A percentile compares a stretch with the other conserved stretches of the same genome.
Evolutionary conservation across 2,888 invertebrate genomes (phyloP).

Genomic region (Ophioninae sp.): DNA sequence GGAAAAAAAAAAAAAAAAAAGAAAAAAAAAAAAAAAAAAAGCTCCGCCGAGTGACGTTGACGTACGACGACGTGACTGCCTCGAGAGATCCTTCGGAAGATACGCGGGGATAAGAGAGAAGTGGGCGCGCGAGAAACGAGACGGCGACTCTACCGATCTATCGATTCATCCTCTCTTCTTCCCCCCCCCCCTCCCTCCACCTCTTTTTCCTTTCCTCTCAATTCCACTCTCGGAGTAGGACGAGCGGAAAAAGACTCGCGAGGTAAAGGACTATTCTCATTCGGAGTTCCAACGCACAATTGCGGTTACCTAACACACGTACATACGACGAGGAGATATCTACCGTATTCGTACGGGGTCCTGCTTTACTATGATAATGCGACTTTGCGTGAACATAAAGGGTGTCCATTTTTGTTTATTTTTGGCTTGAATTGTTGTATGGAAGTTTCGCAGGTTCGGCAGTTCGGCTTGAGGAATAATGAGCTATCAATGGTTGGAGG

Average conservation of each 20-base stretch:
- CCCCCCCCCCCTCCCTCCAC: too few species aligned
- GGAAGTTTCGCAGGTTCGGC: too few species aligned
- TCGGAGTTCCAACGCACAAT: slow-evolving; percentile 20
- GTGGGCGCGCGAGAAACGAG: slow-evolving; percentile 55
- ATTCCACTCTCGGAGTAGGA: slow-evolving; percentile 1
- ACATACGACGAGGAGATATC: slow-evolving; percentile 27
- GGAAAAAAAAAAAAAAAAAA: too few species aligned
- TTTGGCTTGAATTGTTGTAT: too few species aligned
- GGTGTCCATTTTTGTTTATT: slow-evolving; percentile 2
- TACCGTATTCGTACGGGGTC: slow-evolving; percentile 47
- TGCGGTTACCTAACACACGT: slow-evolving; percentile 39
- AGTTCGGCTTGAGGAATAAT: too few species aligned
- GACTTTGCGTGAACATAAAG: slow-evolving; percentile 18
- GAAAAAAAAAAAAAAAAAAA: slow-evolving; percentile 29
- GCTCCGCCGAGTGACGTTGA: slow-evolving; percentile 62
- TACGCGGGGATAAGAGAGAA: slow-evolving; percentile 35
- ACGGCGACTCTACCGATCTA: slow-evolving; percentile 57
- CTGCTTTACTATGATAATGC: slow-evolving; percentile 25
- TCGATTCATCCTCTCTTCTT: slow-evolving; percentile 23
- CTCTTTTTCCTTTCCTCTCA: too few species aligned
- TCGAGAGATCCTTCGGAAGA: slow-evolving; percentile 58
- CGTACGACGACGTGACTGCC: slow-evolving; percentile 66
- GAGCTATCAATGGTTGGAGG: too few species aligned
- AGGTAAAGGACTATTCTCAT: slow-evolving; percentile 16
- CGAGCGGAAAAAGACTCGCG: slow-evolving; percentile 9